Base-by-base conservation (phyloP, 1,140 invertebrate species). In the Ceratina calcarata region DNA sequence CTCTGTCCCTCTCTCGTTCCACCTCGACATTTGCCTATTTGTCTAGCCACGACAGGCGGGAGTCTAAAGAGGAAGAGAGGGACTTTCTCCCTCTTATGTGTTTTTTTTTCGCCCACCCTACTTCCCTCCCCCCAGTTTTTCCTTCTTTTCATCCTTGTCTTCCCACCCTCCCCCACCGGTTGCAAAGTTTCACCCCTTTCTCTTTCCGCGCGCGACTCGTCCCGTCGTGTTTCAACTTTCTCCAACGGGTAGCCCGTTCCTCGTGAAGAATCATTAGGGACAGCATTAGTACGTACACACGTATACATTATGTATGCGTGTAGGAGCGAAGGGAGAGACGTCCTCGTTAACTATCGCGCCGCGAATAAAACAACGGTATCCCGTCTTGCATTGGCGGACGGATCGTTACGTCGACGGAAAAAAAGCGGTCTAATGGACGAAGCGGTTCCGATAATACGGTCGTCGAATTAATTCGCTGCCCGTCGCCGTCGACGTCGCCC, bases 1-100 rank as follows among this genome's bases (percentile, higher is more conserved):
- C 60, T 57, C 53, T 71, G n/a, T 60, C 66, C 13, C 51, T 20
- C 20, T 75, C 55, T 66, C 61, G 60, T 53, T 10, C 49, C 45
- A 8, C 10, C 45, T 67, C 76, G 53, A 58, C 71, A 71, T 81
- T 85, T 85, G 62, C 61, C 83, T 83, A 83, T 85, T 85, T 83
- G 83, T 80, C 83, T 85, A 80, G 71, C 57, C 66, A 22, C 20
- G 72, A 77, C 18, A 51, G 45, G 20, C n/a, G 49, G 16, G 20
- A 6, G 20, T 7, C 18, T n/a, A 20, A 15, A 18, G 24, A 18
- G 8, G 27, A 10, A 37, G 18, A 22, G 82, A 81, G 82, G 62
- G 66, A 76, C 61, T 73, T 24, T 75, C 53, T 78, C 27, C 49
- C 16, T 62, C 70, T 62, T 20, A 53, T 32, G 12, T 45, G 15